phyloP scores from a whole-genome alignment of 2,888 invertebrate genomes.

The Lycocerus yunnanus region DNA sequence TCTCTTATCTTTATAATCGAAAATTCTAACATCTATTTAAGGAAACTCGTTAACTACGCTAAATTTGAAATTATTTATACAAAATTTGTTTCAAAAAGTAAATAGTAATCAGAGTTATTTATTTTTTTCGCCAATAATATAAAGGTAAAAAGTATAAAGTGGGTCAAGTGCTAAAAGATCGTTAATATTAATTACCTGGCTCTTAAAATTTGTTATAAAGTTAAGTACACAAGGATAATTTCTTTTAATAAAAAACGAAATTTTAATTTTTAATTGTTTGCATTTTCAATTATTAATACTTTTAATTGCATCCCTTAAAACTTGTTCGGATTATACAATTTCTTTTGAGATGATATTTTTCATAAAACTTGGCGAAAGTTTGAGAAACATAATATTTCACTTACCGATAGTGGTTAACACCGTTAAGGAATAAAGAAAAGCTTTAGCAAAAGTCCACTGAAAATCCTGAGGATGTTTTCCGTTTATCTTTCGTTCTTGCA shows the following conservation, averaged over 20 bases:
- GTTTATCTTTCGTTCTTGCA: constrained; percentile 50
- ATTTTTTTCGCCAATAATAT: not conserved
- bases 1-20: not conserved
- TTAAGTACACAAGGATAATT: not conserved
- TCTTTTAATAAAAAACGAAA: not conserved
- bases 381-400: constrained; percentile 45
- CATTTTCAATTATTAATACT: not conserved
- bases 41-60: not conserved
- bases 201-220: not conserved
- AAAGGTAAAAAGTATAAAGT: not conserved
- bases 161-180: not conserved
- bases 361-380: not conserved
- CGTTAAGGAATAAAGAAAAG: constrained; percentile 93
- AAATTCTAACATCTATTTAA: not conserved
- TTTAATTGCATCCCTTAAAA: not conserved
- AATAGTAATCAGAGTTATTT: not conserved
- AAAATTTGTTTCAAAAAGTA: not conserved
- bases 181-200: not conserved
- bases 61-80: not conserved
- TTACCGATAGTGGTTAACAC: constrained; percentile 91
- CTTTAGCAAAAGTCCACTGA: constrained; percentile 88
- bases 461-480: constrained; percentile 56
- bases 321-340: not conserved
- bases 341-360: not conserved
- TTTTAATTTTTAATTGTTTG: not conserved